These are phyloP conservation scores for Catocala nupta DNA, from an alignment of 2,888 invertebrate species.

Conservation along the genomic window DNA sequence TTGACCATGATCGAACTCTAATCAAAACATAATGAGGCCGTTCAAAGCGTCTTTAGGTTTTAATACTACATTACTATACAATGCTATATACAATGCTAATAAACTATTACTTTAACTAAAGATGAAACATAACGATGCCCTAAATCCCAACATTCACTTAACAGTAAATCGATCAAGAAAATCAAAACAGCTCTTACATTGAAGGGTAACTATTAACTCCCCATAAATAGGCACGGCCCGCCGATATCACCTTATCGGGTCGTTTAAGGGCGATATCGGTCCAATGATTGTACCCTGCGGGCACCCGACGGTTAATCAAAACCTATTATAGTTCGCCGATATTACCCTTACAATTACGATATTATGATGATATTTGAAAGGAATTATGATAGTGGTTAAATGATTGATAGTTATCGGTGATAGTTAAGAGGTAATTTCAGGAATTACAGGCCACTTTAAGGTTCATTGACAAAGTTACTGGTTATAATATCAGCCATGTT, in stretches of 20 bases:
- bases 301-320: conserved; percentile 69
- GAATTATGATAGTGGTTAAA: conserved; percentile 37
- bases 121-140: not conserved
- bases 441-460: not conserved
- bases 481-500: too few relatives aligned
- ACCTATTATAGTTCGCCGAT: conserved; percentile 62
- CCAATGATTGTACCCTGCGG: conserved; percentile 77
- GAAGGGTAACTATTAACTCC: conserved; percentile 79
- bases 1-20: too few relatives aligned
- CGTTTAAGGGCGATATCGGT: conserved; percentile 79
- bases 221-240: conserved; percentile 77
- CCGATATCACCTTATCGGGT: conserved; percentile 83
- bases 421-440: not conserved
- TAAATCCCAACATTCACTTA: conserved; percentile 2
- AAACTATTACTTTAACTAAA: too few relatives aligned
- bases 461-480: too few relatives aligned
- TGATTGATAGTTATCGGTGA: conserved; percentile 26
- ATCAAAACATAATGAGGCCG: too few relatives aligned
- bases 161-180: conserved; percentile 38
- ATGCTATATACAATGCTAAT: too few relatives aligned
- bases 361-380: conserved; percentile 32
- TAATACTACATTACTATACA: too few relatives aligned
- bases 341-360: conserved; percentile 47
- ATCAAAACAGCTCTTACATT: conserved; percentile 57
- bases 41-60: too few relatives aligned